phyloP scores from a whole-genome alignment of 2,888 invertebrate species.

The Agrotis ipsilon region DNA sequence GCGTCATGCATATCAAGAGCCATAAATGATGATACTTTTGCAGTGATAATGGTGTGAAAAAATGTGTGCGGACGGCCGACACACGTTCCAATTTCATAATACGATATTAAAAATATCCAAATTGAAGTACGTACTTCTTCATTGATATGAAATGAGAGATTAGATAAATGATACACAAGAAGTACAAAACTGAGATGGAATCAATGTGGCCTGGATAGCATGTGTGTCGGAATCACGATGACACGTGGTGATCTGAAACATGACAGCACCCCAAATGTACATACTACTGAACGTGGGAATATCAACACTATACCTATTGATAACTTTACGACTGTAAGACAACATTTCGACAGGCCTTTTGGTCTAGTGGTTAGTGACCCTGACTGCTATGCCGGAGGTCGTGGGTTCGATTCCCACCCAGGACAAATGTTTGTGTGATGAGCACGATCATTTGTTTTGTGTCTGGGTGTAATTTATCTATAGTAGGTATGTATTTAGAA shows the following conservation, averaged over 20 bases:
- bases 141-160: slow-evolving; percentile 27
- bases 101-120: neutral
- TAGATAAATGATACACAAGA: slow-evolving; percentile 16
- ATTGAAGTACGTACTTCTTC: slow-evolving; percentile 13
- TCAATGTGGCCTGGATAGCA: slow-evolving; percentile 28
- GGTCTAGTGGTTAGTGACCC: too few species aligned
- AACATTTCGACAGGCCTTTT: neutral
- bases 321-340: neutral
- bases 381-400: too few species aligned
- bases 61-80: slow-evolving; percentile 1
- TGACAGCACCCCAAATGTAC: slow-evolving; percentile 6
- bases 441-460: too few species aligned
- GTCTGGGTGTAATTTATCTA: too few species aligned
- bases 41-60: slow-evolving; percentile 33
- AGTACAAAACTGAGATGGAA: slow-evolving; percentile 4
- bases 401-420: too few species aligned
- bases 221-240: slow-evolving; percentile 17
- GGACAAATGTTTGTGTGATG: too few species aligned
- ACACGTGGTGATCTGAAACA: slow-evolving; percentile 34
- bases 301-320: neutral
- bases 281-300: slow-evolving; percentile 25
- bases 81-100: slow-evolving; percentile 3
- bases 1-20: slow-evolving; percentile 28
- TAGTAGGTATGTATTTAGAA: too few species aligned
- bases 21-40: slow-evolving; percentile 25